phyloP scores from a whole-genome alignment of 1,140 invertebrate genomes.

The Dreissena rostriformis region DNA sequence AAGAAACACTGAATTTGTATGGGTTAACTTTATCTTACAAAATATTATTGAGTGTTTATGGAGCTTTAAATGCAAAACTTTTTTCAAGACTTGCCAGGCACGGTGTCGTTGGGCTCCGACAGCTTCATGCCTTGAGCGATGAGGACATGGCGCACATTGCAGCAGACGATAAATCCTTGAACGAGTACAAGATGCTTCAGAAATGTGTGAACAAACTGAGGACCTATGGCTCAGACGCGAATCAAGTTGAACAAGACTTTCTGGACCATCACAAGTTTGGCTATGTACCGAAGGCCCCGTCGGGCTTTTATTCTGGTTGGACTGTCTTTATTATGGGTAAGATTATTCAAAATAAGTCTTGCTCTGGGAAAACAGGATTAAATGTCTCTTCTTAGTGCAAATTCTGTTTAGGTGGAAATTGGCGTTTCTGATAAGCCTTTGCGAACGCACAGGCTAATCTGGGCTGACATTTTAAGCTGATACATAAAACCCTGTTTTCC shows the following conservation, averaged over 20 bases:
- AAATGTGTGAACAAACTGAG: constrained; percentile 5
- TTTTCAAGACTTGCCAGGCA: no score
- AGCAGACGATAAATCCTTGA: constrained; percentile 15
- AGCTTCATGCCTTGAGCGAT: constrained; percentile 12
- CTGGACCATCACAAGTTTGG: constrained; percentile 29
- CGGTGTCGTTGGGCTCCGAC: constrained; percentile 11
- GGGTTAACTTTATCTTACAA: no score
- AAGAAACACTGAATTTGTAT: no score
- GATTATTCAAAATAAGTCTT: background rate
- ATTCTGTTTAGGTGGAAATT: no score
- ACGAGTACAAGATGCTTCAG: constrained; percentile 24
- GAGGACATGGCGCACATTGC: constrained; percentile 6
- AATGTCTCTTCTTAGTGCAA: no score
- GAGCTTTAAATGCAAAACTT: no score
- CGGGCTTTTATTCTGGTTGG: background rate
- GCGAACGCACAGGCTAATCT: no score
- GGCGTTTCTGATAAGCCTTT: no score
- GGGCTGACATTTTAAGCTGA: no score
- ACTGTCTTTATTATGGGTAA: constrained; percentile 31
- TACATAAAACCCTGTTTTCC: no score
- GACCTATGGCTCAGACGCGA: background rate
- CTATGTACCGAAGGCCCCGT: background rate
- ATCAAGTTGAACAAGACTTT: constrained; percentile 31
- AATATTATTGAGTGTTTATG: no score
- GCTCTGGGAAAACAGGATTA: no score